Evolutionary conservation across 2,797 vertebrate genomes (phyloP).

Genomic region (Sebastes taczanowskii): DNA sequence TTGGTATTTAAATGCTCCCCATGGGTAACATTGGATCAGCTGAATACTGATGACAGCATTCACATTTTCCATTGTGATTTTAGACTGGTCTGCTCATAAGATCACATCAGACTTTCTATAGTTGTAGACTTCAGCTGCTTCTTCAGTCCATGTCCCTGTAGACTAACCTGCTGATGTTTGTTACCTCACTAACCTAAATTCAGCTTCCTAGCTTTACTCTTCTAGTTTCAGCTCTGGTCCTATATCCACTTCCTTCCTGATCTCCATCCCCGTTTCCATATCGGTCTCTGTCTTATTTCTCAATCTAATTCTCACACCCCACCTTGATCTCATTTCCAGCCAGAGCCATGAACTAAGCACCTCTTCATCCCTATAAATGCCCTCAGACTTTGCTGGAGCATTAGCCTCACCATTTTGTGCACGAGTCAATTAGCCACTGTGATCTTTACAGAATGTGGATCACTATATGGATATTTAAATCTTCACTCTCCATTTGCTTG

Average conservation of each 20-base stretch:
- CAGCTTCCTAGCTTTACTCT: slow-evolving; percentile 1
- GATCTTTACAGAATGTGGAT: neutral
- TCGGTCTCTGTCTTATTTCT: neutral
- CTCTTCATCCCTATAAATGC: slow-evolving; percentile 1
- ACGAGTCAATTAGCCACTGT: neutral
- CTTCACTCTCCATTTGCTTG: neutral
- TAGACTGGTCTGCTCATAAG: neutral
- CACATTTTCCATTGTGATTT: neutral
- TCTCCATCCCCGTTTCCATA: slow-evolving; percentile 25
- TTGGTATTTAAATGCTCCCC: neutral
- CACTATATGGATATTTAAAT: neutral
- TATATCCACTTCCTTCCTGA: slow-evolving; percentile 10
- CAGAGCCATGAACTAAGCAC: slow-evolving; percentile 8
- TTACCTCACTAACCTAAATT: slow-evolving; percentile 11
- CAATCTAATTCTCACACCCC: slow-evolving; percentile 2
- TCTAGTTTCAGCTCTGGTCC: neutral
- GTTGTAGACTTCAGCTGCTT: neutral
- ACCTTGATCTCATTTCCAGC: neutral
- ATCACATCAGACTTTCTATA: neutral
- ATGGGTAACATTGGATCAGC: neutral
- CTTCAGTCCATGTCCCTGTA: neutral
- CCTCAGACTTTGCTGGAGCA: slow-evolving; percentile 11
- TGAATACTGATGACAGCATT: neutral
- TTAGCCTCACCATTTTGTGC: neutral
- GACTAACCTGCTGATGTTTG: neutral